These are phyloP conservation scores for Shinisaurus crocodilurus DNA, from an alignment of 2,113 vertebrate genomes.

Conservation along the genomic window DNA sequence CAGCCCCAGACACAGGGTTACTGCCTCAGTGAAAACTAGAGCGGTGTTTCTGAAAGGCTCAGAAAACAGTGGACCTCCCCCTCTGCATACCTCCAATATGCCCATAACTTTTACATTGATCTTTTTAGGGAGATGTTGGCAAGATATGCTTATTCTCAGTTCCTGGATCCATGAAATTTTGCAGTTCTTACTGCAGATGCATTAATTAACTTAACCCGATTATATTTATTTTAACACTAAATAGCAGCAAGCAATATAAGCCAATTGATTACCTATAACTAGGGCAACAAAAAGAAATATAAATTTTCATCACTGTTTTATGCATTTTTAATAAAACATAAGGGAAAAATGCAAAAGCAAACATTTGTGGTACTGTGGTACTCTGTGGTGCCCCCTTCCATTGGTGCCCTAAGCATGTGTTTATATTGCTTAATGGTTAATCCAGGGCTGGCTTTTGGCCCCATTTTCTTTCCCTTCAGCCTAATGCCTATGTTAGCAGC, in stretches of 20 bases:
- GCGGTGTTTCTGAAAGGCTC: not conserved
- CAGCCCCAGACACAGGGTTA: not conserved
- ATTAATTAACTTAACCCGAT: not conserved
- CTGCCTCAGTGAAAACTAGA: not conserved
- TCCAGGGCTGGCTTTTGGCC: not conserved
- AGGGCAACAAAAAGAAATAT: too few relatives aligned
- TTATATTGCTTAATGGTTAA: too few relatives aligned
- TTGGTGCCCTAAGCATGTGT: too few relatives aligned
- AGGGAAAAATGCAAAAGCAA: too few relatives aligned
- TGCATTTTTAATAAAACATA: too few relatives aligned
- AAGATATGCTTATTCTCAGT: not conserved
- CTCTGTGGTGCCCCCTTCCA: too few relatives aligned
- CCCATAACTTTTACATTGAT: not conserved
- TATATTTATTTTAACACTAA: too few relatives aligned
- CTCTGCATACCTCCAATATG: not conserved
- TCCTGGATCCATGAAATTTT: not conserved
- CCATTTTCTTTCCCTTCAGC: not conserved
- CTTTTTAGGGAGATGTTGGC: not conserved
- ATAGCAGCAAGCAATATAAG: too few relatives aligned
- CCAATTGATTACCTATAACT: too few relatives aligned
- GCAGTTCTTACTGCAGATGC: not conserved
- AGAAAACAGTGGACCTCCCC: not conserved
- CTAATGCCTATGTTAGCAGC: not conserved
- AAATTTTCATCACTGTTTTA: too few relatives aligned
- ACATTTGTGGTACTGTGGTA: too few relatives aligned